Evolutionary conservation across 1,140 invertebrate species (phyloP).

Genomic region (Cardiocondyla obscurior): DNA sequence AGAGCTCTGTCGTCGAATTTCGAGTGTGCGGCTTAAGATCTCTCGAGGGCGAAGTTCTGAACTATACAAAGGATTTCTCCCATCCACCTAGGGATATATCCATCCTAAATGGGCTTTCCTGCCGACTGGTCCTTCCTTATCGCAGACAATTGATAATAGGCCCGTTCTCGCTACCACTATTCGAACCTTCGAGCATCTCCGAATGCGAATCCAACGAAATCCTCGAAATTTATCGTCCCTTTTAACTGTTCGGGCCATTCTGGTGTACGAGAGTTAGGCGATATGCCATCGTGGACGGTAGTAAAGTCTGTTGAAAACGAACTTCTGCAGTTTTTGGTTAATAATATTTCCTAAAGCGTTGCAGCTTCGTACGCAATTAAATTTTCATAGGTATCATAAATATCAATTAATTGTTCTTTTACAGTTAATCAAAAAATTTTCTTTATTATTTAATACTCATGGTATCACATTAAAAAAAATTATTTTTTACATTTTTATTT

Average conservation of each 20-base stretch:
- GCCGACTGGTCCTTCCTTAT: constrained; percentile 47
- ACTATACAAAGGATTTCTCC: constrained; percentile 48
- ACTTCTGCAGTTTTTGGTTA: constrained; percentile 45
- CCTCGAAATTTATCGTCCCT: constrained; percentile 51
- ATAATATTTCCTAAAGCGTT: background rate
- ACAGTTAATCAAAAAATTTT: background rate
- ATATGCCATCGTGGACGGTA: background rate
- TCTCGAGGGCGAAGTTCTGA: constrained; percentile 31
- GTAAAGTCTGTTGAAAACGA: constrained; percentile 31
- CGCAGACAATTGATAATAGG: constrained; percentile 60
- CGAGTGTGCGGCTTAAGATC: constrained; percentile 37
- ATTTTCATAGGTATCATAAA: too few species aligned
- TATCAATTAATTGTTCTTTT: background rate
- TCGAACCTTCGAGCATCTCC: constrained; percentile 10
- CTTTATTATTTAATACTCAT: background rate
- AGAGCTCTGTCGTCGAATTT: constrained; percentile 43
- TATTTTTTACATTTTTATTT: background rate
- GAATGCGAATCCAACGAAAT: constrained; percentile 49
- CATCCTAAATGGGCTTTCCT: constrained; percentile 54
- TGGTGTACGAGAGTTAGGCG: constrained; percentile 11
- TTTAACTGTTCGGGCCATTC: constrained; percentile 46
- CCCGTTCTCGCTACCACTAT: constrained; percentile 25
- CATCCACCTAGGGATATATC: constrained; percentile 19
- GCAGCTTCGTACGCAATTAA: background rate
- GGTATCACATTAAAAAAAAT: background rate